These are phyloP conservation scores for Pseudochirops corinnae DNA, from an alignment of 2,797 vertebrate genomes.

Conservation along the genomic window DNA sequence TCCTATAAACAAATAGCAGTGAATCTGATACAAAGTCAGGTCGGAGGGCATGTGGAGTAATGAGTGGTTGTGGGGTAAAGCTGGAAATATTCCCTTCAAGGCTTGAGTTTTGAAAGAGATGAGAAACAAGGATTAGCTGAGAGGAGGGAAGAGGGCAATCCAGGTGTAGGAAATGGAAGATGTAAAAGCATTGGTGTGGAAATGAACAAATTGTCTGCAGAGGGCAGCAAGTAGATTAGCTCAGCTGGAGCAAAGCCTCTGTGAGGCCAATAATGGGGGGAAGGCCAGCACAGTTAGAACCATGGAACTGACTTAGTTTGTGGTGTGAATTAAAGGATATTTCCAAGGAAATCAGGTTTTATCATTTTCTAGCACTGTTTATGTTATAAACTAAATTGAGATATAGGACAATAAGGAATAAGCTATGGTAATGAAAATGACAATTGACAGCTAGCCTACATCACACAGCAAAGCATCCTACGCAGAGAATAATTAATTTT, in stretches of 20 bases:
- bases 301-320: conserved; percentile 34
- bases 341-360: conserved; percentile 41
- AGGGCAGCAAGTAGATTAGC: neutral
- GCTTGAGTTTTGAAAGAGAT: conserved; percentile 14
- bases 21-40: conserved; percentile 36
- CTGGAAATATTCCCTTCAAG: conserved; percentile 33
- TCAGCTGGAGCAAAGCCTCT: neutral
- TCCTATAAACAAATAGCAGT: neutral
- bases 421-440: conserved; percentile 43
- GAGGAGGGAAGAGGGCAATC: neutral
- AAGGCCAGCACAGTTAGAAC: neutral
- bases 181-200: neutral
- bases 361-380: conserved; percentile 49
- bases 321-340: conserved; percentile 37
- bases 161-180: neutral
- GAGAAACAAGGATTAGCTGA: neutral
- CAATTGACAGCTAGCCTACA: conserved; percentile 31
- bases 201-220: neutral
- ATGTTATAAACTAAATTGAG: conserved; percentile 45
- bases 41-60: conserved; percentile 13
- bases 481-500: conserved; percentile 34
- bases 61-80: neutral
- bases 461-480: conserved; percentile 10
- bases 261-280: neutral
- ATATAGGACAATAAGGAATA: conserved; percentile 26